Conservation (phyloP, 53 echinoderm and acorn worm genomes). For the Hippasteria phrygiana region DNA sequence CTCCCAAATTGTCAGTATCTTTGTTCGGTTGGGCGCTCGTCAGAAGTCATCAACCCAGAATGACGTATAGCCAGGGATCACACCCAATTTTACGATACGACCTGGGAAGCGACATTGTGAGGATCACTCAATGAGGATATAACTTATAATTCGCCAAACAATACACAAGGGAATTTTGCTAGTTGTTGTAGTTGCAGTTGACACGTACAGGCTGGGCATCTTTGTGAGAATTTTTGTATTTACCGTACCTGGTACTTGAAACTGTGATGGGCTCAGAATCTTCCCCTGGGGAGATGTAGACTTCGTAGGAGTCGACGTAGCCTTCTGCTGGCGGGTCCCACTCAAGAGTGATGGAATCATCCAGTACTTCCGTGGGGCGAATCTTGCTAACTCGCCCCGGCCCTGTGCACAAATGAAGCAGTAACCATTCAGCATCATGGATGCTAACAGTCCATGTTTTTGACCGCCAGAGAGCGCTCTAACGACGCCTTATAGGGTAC, state of each 20-base stretch:
- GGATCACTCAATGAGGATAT: no score
- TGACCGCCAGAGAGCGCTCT: background rate
- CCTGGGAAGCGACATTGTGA: no score
- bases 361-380: constrained; percentile 26
- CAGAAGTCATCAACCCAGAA: no score
- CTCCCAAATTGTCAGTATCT: no score
- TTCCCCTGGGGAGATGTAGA: constrained; percentile 35
- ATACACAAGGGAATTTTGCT: no score
- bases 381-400: constrained; percentile 15
- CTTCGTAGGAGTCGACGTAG: constrained; percentile 1
- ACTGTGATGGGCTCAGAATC: background rate
- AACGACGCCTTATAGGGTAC: background rate
- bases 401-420: constrained; percentile 9
- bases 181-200: no score
- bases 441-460: background rate
- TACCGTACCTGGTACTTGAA: background rate
- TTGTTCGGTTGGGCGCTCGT: no score
- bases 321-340: constrained; percentile 57
- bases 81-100: no score
- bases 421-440: background rate
- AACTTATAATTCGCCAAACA: no score
- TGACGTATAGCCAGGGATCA: no score
- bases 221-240: no score
- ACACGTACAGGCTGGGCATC: background rate
- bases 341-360: constrained; percentile 36